Conservation (phyloP, 2,113 vertebrate genomes). For the Ranitomeya variabilis region DNA sequence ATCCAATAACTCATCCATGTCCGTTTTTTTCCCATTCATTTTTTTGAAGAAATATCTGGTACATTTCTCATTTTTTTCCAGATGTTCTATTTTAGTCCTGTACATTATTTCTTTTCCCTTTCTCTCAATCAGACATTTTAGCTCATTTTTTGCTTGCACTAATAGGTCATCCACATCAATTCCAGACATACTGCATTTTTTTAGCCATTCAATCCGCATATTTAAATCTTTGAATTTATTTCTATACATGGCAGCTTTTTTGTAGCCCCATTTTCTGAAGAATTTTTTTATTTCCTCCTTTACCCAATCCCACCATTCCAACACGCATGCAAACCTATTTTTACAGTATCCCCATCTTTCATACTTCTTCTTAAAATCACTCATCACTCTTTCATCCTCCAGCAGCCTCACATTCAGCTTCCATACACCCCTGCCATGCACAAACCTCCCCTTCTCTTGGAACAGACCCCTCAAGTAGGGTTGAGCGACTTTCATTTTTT, state of each 20-base stretch:
- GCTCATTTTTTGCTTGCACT: neutral
- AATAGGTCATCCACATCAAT: neutral
- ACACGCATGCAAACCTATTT: neutral
- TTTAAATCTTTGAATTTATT: neutral
- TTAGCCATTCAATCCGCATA: neutral
- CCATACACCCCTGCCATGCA: neutral
- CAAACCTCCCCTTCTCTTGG: neutral
- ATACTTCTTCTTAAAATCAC: neutral
- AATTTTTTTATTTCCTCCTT: neutral
- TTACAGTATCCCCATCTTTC: neutral
- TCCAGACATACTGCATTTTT: neutral
- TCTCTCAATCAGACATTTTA: neutral
- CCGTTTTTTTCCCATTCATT: neutral
- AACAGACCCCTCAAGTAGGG: no score
- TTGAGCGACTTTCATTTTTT: no score
- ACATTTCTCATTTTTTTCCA: neutral
- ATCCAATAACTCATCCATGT: neutral
- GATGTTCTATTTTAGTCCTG: neutral
- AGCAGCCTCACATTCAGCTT: neutral
- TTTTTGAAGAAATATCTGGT: neutral
- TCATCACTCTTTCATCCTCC: neutral
- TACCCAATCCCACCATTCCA: conserved; percentile 18
- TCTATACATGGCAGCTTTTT: neutral
- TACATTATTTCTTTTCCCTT: neutral
- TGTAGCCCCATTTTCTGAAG: neutral